phyloP scores from a whole-genome alignment of 2,113 vertebrate species.

The Triplophysa rosa region DNA sequence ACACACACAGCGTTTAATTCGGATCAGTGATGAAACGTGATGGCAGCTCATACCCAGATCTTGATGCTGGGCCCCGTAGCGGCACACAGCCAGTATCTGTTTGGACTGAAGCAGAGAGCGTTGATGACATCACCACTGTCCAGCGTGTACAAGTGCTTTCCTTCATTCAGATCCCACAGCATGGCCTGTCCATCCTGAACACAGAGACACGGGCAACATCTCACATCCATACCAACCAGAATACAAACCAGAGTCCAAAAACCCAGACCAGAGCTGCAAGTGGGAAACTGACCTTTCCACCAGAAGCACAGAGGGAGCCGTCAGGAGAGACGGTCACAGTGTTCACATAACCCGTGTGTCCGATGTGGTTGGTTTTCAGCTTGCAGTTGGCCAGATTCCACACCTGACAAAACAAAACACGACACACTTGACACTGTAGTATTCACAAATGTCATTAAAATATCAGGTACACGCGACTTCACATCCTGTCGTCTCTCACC shows the following conservation, averaged over 20 bases:
- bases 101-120: constrained; percentile 95
- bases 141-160: constrained; percentile 93
- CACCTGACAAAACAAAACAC: constrained; percentile 72
- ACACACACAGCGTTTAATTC: too few relatives aligned
- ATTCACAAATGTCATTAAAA: too few relatives aligned
- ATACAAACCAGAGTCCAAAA: constrained; percentile 72
- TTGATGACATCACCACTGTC: constrained; percentile 94
- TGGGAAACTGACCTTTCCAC: constrained; percentile 82
- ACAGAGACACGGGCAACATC: not conserved
- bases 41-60: constrained; percentile 85
- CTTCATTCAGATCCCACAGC: constrained; percentile 97
- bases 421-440: too few relatives aligned
- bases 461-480: not conserved
- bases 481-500: constrained; percentile 64
- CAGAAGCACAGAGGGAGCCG: constrained; percentile 93
- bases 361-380: constrained; percentile 97
- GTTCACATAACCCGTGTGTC: constrained; percentile 92
- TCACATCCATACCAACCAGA: not conserved
- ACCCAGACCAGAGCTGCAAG: constrained; percentile 58
- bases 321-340: constrained; percentile 94
- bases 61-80: constrained; percentile 98
- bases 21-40: too few relatives aligned
- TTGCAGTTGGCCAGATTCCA: constrained; percentile 99
- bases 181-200: constrained; percentile 93
- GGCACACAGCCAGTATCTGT: constrained; percentile 96